A percentile compares a stretch with the other conserved stretches of the same genome.
Conservation (phyloP, 2,113 vertebrate genomes). For the Apodemus speciosus region DNA sequence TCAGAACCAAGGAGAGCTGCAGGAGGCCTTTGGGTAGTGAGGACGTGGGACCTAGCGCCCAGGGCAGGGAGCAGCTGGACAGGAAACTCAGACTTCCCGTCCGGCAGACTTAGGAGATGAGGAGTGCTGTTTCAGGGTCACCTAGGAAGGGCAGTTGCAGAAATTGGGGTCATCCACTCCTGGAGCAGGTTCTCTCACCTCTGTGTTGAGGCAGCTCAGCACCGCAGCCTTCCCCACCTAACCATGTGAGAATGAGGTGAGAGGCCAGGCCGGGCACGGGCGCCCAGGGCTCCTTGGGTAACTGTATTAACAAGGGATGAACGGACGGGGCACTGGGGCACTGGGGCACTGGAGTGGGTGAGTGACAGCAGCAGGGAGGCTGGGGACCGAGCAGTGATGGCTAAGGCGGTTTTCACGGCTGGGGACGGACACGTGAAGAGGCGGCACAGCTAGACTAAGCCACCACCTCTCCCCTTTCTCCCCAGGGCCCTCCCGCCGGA, state of each 20-base stretch:
- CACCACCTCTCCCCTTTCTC: not conserved
- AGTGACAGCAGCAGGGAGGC: not conserved
- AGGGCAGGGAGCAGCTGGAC: not conserved
- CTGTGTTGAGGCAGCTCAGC: not conserved
- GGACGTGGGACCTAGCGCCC: not conserved
- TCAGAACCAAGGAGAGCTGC: not conserved
- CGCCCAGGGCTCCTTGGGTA: not conserved
- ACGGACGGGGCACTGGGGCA: not conserved
- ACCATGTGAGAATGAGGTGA: not conserved
- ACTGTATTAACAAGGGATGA: not conserved
- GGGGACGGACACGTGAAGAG: rapidly evolving
- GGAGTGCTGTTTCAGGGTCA: not conserved
- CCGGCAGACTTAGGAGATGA: not conserved
- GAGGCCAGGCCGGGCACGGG: not conserved
- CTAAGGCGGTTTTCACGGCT: rapidly evolving
- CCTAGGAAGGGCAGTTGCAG: not conserved
- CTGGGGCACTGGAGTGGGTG: not conserved
- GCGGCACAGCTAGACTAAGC: not conserved
- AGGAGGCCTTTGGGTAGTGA: not conserved
- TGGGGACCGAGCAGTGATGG: too few species aligned
- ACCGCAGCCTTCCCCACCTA: not conserved
- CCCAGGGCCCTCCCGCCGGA: constrained; percentile 93
- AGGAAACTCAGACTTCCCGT: not conserved
- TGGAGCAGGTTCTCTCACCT: not conserved
- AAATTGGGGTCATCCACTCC: rapidly evolving